Percentiles rank a stretch among this genome's conserved stretches.
Evolutionary conservation across 2,113 vertebrate species (phyloP).

Genomic region (Silurus asotus): DNA sequence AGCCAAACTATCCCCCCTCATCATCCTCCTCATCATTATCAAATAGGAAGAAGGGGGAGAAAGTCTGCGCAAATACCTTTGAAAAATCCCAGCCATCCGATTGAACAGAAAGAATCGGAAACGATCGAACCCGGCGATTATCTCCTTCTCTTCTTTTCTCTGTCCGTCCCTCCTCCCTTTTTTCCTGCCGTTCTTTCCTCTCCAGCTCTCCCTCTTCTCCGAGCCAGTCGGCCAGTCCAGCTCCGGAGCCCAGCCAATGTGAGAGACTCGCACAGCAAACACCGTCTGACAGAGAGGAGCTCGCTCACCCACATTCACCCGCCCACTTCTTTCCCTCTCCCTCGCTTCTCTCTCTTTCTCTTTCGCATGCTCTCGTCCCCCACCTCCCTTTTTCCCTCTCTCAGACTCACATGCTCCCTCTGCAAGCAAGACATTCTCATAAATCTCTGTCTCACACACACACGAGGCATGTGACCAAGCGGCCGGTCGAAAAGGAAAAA

Average conservation of each 20-base stretch:
- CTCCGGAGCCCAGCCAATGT: constrained; percentile 78
- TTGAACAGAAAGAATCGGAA: constrained; percentile 22
- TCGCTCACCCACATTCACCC: constrained; percentile 73
- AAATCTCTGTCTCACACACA: constrained; percentile 58
- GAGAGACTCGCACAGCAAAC: constrained; percentile 75
- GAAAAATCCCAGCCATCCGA: constrained; percentile 53
- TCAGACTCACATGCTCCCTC: constrained; percentile 67
- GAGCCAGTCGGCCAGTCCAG: constrained; percentile 72
- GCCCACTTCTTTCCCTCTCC: constrained; percentile 69
- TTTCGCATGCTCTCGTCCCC: constrained; percentile 54
- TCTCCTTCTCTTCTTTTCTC: constrained; percentile 39
- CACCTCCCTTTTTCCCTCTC: constrained; percentile 37
- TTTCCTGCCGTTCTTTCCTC: constrained; percentile 4
- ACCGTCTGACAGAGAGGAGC: constrained; percentile 57
- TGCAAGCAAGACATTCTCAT: constrained; percentile 70
- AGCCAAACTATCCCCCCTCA: constrained; percentile 26
- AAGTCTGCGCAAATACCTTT: constrained; percentile 61
- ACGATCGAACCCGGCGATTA: constrained; percentile 24
- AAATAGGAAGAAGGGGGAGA: constrained; percentile 45
- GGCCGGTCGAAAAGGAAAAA: constrained; percentile 27
- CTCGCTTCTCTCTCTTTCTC: constrained; percentile 54
- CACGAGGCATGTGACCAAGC: constrained; percentile 68
- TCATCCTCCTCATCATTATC: constrained; percentile 16
- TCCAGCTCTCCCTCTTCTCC: constrained; percentile 64
- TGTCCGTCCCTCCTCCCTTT: constrained; percentile 56